Conservation (phyloP, 1,140 invertebrate genomes). For the Saxidomus purpurata region DNA sequence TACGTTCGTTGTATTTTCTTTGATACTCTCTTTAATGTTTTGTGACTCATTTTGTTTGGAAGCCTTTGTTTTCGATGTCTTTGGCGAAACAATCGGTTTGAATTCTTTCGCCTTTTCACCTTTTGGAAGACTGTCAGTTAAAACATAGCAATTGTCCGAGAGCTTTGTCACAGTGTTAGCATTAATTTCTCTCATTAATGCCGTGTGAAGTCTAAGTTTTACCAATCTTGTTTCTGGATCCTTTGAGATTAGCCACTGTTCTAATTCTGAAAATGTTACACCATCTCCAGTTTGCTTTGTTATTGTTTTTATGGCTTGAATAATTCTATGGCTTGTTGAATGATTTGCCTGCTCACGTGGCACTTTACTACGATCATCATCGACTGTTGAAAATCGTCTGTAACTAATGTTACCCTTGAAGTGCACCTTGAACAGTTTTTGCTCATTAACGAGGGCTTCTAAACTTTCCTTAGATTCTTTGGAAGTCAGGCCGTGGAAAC, state of each 20-base stretch:
- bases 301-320: constrained; percentile 14
- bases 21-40: neutral
- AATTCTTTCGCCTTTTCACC: neutral
- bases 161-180: constrained; percentile 48
- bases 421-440: constrained; percentile 92
- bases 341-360: neutral
- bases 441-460: constrained; percentile 91
- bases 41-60: neutral
- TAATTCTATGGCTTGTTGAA: constrained; percentile 43
- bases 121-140: constrained; percentile 54
- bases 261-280: constrained; percentile 69
- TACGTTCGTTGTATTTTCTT: neutral
- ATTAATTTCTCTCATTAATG: constrained; percentile 38
- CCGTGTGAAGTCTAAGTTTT: constrained; percentile 48
- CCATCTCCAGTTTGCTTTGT: constrained; percentile 64
- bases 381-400: constrained; percentile 87
- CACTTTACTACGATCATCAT: neutral
- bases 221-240: constrained; percentile 65
- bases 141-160: constrained; percentile 47
- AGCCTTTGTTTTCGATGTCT: neutral
- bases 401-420: constrained; percentile 94
- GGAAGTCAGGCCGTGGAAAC: constrained; percentile 91
- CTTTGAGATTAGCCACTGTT: constrained; percentile 74
- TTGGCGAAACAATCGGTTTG: constrained; percentile 6
- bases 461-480: constrained; percentile 91